Percentiles rank a stretch among this genome's conserved stretches.
Conservation (phyloP, 2,888 invertebrate genomes). For the Azorinus chamasolen region DNA sequence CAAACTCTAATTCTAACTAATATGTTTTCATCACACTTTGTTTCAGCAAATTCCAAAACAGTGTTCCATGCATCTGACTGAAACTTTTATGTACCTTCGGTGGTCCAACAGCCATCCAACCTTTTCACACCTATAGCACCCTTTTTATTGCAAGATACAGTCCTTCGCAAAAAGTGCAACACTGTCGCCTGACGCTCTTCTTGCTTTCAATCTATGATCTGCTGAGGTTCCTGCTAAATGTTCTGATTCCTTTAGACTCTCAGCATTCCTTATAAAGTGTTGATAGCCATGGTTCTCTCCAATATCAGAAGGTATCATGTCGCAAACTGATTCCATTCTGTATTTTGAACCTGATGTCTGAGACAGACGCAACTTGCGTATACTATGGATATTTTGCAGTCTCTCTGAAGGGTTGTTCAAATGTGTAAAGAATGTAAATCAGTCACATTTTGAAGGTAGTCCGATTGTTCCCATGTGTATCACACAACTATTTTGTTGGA, state of each 20-base stretch:
- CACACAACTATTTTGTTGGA: no score
- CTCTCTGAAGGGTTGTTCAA: neutral
- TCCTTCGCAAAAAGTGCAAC: conserved; percentile 12
- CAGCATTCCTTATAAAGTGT: conserved; percentile 13
- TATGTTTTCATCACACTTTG: no score
- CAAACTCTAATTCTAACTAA: conserved; percentile 16
- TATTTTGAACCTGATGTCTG: neutral
- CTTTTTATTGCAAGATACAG: conserved; percentile 20
- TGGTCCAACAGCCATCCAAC: conserved; percentile 5
- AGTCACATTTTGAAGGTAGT: neutral
- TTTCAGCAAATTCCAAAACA: conserved; percentile 12
- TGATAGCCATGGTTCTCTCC: no score
- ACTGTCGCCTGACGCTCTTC: conserved; percentile 4
- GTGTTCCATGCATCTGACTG: conserved; percentile 5
- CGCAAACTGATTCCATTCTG: conserved; percentile 18
- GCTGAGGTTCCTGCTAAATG: neutral
- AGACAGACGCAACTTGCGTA: neutral
- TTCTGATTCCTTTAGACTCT: conserved; percentile 15
- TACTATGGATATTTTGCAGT: no score
- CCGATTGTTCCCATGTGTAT: no score
- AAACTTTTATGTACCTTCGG: conserved; percentile 7
- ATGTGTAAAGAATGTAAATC: conserved; percentile 1
- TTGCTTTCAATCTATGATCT: neutral
- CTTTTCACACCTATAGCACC: neutral
- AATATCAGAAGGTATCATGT: no score